Conservation (phyloP, 2,888 invertebrate species). For the Clepsis dumicolana region DNA sequence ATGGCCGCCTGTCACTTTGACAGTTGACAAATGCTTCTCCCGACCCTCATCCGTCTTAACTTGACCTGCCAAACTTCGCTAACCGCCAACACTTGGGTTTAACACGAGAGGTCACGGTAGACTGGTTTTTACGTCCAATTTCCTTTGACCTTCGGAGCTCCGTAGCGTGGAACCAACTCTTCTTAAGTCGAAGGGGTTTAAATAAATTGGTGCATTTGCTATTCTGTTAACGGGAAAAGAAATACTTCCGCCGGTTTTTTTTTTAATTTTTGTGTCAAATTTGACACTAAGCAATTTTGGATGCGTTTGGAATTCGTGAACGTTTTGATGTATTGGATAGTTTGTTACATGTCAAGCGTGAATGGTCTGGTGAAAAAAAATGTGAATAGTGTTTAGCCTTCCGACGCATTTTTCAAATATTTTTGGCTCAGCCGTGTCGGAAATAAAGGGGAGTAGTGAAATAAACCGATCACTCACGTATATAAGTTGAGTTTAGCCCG, state of each 20-base stretch:
- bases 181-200: background rate
- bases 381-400: background rate
- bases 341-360: background rate
- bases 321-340: constrained; percentile 6
- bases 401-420: no score
- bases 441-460: no score
- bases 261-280: constrained; percentile 42
- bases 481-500: no score
- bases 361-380: background rate
- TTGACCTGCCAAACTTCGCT: background rate
- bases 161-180: background rate
- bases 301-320: constrained; percentile 6
- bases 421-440: no score
- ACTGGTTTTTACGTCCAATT: background rate
- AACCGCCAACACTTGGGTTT: background rate
- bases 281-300: constrained; percentile 28
- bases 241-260: constrained; percentile 37
- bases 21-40: constrained; percentile 49
- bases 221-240: constrained; percentile 41
- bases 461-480: no score
- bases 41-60: background rate
- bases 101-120: background rate
- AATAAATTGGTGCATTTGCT: constrained; percentile 11
- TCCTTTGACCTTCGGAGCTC: background rate
- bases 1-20: constrained; percentile 53